A percentile compares a stretch with the other conserved stretches of the same genome.
These are phyloP conservation scores for Psittacula derbiana DNA, from an alignment of 2,797 vertebrate species.

Conservation along the genomic window DNA sequence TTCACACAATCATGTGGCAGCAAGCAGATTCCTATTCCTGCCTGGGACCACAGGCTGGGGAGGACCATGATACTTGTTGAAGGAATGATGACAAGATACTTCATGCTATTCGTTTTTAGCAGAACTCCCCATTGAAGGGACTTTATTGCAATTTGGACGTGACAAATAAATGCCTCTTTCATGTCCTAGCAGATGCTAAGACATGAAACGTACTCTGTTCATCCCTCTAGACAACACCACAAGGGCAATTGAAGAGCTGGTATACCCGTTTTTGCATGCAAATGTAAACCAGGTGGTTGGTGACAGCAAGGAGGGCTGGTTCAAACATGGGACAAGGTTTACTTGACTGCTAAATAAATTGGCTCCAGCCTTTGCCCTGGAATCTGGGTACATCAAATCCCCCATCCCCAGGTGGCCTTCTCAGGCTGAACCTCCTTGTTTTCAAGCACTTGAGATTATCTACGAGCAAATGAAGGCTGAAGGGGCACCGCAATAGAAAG, in stretches of 20 bases:
- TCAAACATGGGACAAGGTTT: neutral
- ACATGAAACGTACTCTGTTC: neutral
- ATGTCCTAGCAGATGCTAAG: neutral
- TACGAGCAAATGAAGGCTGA: neutral
- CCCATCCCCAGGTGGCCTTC: neutral
- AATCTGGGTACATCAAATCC: neutral
- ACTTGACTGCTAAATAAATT: neutral
- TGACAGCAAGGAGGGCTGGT: neutral
- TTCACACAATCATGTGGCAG: neutral
- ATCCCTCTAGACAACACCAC: neutral
- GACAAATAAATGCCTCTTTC: neutral
- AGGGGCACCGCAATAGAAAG: neutral
- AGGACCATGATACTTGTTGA: neutral
- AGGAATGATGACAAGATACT: neutral
- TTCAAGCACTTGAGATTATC: neutral
- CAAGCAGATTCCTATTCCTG: neutral
- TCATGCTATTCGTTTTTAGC: accelerated
- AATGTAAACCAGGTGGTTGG: neutral
- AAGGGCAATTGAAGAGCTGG: neutral
- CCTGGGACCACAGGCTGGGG: neutral
- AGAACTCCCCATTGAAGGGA: neutral
- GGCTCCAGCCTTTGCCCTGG: neutral
- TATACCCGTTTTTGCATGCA: accelerated
- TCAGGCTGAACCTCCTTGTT: neutral
- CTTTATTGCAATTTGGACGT: neutral